phyloP scores from a whole-genome alignment of 1,140 invertebrate genomes.

The Drosophila sp. region DNA sequence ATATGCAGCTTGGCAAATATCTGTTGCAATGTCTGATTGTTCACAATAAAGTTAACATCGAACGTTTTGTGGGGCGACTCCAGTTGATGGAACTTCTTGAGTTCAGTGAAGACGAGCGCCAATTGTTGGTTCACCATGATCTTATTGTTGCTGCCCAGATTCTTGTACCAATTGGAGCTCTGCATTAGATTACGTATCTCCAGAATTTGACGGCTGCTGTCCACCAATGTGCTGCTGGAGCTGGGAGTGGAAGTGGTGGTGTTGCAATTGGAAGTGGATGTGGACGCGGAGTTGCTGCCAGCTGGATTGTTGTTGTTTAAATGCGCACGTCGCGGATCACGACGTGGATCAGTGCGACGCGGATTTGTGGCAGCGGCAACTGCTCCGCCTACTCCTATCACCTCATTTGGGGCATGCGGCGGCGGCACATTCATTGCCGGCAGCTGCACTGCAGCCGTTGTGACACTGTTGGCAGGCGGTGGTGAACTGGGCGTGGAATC shows the following conservation, averaged over 20 bases:
- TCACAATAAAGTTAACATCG: slow-evolving; percentile 85
- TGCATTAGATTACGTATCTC: slow-evolving; percentile 87
- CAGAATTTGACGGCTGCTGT: slow-evolving; percentile 74
- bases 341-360: slow-evolving; percentile 55
- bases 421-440: slow-evolving; percentile 60
- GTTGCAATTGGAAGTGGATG: background rate
- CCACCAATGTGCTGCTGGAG: slow-evolving; percentile 11
- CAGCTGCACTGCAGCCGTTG: slow-evolving; percentile 6
- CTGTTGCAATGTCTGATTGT: slow-evolving; percentile 85
- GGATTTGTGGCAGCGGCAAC: background rate
- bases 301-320: slow-evolving; percentile 31
- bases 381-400: background rate
- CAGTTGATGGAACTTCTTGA: slow-evolving; percentile 86
- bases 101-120: slow-evolving; percentile 86
- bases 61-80: slow-evolving; percentile 85
- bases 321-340: slow-evolving; percentile 66
- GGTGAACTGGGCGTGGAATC: slow-evolving; percentile 61
- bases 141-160: slow-evolving; percentile 88
- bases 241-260: background rate
- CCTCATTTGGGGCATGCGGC: slow-evolving; percentile 15
- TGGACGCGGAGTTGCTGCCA: too few relatives aligned
- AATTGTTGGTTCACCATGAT: slow-evolving; percentile 88
- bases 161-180: slow-evolving; percentile 88
- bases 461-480: slow-evolving; percentile 34
- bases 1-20: slow-evolving; percentile 87